phyloP scores from a whole-genome alignment of 2,113 vertebrate species.

The Burhinus bistriatus region DNA sequence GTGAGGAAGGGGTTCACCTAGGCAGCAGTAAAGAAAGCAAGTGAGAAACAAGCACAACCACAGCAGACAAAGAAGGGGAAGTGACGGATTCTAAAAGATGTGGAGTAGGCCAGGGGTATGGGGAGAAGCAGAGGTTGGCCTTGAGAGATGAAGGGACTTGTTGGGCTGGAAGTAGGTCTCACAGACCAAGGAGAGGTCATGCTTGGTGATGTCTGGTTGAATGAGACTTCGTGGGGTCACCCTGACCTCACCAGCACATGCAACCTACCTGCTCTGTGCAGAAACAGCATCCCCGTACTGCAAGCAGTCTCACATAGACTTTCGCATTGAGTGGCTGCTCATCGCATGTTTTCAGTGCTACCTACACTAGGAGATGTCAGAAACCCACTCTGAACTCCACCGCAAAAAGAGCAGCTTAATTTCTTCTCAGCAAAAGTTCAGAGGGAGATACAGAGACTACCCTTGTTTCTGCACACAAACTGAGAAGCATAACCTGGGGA shows the following conservation, averaged over 20 bases:
- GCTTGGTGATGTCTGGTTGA: background rate
- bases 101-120: background rate
- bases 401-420: background rate
- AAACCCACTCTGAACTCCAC: background rate
- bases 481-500: background rate
- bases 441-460: background rate
- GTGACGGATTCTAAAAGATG: background rate
- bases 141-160: background rate
- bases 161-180: background rate
- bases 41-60: background rate
- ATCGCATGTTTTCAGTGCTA: background rate
- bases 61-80: background rate
- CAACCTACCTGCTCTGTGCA: background rate
- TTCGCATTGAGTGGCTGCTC: background rate
- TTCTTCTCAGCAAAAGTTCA: background rate
- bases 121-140: background rate
- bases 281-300: background rate
- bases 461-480: too few species aligned
- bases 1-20: background rate
- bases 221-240: background rate
- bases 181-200: background rate
- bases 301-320: background rate
- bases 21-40: background rate
- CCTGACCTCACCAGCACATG: accelerated
- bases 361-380: background rate